Evolutionary conservation across 2,113 vertebrate species (phyloP), one percentile per base, ranked within the genome.

Genomic region (Spea bombifrons): DNA sequence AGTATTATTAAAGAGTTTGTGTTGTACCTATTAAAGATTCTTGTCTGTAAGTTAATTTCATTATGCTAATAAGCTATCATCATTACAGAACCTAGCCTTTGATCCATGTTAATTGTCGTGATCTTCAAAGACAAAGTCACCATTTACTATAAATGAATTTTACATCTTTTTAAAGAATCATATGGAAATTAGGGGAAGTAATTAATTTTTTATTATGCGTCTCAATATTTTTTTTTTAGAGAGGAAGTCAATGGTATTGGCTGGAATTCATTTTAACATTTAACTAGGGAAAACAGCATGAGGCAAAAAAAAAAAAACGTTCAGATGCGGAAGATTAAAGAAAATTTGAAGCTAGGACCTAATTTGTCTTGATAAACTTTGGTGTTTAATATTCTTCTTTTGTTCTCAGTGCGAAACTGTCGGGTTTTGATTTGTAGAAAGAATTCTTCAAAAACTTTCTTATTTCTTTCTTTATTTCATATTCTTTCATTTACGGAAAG

Each of bases 41-140:
- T 97, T 97, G 96, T 98, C 96, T 97, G 92, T 88, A 92, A 98
- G 95, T 99, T 98, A 97, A 98, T 99, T 98, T 98, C 93, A 97
- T 98, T 97, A 98, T 98, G 97, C 94, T 97, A 99, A 99, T 97
- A 94, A 95, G 92, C 94, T 93, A 96, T 97, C 94, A 94, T 96
- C 94, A 92, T 94, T 92, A 96, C 94, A 92, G 93, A 97, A 96
- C 95, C 95, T 94, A 94, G 84, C 91, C 96, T 99, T 98, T 99
- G 97, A 99, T 98, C 96, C 95, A 86, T 92, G 93, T 94, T 97
- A 94, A 96, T 98, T 95, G 96, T 98, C 94, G 88, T 95, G 95
- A 96, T 98, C 97, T 99, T 98, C 97, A 99, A 99, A 98, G 97
- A 98, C 96, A 97, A 97, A 97, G 96, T 98, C 96, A 94, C 95